Base-by-base conservation (phyloP, 2,113 vertebrate species). In the Engystomops pustulosus region DNA sequence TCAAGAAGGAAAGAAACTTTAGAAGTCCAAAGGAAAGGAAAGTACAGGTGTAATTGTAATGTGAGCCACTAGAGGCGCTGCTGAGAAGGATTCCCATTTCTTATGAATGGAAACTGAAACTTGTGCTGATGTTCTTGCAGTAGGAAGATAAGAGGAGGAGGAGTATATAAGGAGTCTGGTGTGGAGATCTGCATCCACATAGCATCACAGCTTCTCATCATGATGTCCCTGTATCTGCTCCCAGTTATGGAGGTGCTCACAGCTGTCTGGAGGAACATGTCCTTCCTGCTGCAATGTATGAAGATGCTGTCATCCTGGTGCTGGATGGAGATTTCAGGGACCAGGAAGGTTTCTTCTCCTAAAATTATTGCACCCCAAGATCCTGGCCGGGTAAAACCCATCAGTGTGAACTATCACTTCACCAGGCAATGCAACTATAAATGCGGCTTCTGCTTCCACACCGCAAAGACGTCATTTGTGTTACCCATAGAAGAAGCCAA, bases 401-500 rank as follows among this genome's bases (percentile, higher is more conserved):
- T 89, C 6, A 98, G 97, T 1, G 97, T 98, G 76, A 99, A 98
- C 86, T 99, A 98, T 53, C 97, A 98, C 86, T 99, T 98, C 85
- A 98, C 96, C 0, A 93, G 96, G 2, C 94, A 94, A 81, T 98
- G 97, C 86, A 99, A 99, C 84, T 98, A 99, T 77, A 96, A 94
- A 79, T 98, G 97, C 6, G 97, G 97, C 0, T 98, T 99, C 92
- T 99, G 97, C 87, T 99, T 98, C 88, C 97, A 99, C 91, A 99
- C 97, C 0, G 97, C 97, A 67, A 98, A 96, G 83, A 98, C 96
- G 0, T 98, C 97, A 15, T 98, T 97, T 74, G 95, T 97, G 47
- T 86, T 98, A 86, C 97, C 97, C 18, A 86, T 97, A 25, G 95
- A 95, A 7, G 96, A 96, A 75, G 97, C 97, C 23, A 94, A 93